These are phyloP conservation scores for Littorina saxatilis DNA, from an alignment of 1,140 invertebrate genomes.

Conservation along the genomic window DNA sequence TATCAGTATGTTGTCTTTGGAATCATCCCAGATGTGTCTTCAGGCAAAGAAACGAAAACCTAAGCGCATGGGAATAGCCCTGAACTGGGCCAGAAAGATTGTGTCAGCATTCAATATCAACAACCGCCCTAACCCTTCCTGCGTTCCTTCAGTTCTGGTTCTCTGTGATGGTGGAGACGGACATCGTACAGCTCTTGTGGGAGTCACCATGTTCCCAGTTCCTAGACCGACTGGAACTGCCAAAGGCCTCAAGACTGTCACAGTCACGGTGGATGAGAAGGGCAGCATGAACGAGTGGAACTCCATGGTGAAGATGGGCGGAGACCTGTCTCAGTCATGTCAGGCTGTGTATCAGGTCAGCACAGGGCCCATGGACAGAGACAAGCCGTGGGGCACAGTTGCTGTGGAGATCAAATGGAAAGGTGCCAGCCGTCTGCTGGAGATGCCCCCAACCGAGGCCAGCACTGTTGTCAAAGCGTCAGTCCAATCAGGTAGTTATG, in stretches of 20 bases:
- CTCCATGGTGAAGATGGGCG: conserved; percentile 15
- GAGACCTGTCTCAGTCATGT: conserved; percentile 27
- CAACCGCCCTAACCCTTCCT: neutral
- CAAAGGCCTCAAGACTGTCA: conserved; percentile 15
- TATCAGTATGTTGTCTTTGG: neutral
- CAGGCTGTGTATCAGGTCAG: conserved; percentile 33
- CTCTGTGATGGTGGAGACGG: conserved; percentile 46
- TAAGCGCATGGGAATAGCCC: conserved; percentile 34
- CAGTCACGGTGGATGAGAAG: neutral
- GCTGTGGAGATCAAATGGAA: conserved; percentile 56
- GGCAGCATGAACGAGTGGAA: conserved; percentile 36
- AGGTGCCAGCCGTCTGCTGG: conserved; percentile 45
- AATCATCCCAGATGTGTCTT: neutral
- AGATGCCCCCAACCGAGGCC: conserved; percentile 53
- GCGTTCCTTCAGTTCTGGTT: conserved; percentile 30
- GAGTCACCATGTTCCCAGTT: conserved; percentile 22
- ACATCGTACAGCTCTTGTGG: conserved; percentile 32
- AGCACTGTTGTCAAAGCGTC: conserved; percentile 50
- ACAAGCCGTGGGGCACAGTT: conserved; percentile 47
- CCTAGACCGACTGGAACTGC: neutral
- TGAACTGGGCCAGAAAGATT: conserved; percentile 30
- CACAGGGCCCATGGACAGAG: neutral
- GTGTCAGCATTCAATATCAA: conserved; percentile 40
- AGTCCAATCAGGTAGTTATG: conserved; percentile 46
- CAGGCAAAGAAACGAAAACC: neutral